Conservation (phyloP, 2,113 vertebrate genomes). For the Eolophus roseicapilla region DNA sequence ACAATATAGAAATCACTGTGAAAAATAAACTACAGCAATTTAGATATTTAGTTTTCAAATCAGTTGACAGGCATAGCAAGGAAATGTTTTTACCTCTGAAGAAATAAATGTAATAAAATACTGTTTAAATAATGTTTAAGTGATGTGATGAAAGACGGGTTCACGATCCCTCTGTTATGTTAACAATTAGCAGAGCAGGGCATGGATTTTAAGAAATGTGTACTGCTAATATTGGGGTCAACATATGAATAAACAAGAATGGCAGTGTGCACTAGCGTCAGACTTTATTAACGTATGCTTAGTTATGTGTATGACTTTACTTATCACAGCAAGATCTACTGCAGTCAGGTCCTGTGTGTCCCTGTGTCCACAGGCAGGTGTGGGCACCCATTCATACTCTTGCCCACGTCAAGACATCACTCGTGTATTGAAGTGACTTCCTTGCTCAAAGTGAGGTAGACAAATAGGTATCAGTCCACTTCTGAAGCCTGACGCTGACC, state of each 20-base stretch:
- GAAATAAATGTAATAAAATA: conserved; percentile 65
- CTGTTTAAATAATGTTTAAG: conserved; percentile 68
- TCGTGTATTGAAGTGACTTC: neutral
- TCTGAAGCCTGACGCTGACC: fast-evolving
- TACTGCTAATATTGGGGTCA: conserved; percentile 40
- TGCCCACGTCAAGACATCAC: fast-evolving
- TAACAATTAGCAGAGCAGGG: conserved; percentile 44
- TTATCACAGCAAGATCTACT: neutral
- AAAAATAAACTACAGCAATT: conserved; percentile 47
- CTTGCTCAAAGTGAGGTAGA: neutral
- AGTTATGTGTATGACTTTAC: neutral
- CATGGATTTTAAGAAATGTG: conserved; percentile 58
- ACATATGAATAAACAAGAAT: conserved; percentile 23
- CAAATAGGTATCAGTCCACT: fast-evolving
- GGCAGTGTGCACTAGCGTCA: neutral
- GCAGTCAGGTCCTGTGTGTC: neutral
- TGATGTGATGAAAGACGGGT: conserved; percentile 64
- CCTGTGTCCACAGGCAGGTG: neutral
- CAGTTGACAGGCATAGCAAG: conserved; percentile 52
- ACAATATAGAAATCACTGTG: conserved; percentile 14
- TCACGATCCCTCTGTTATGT: conserved; percentile 56
- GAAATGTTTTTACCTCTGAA: conserved; percentile 60
- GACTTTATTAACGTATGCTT: neutral
- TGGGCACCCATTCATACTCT: neutral
- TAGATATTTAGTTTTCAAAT: conserved; percentile 64